Evolutionary conservation across 2,888 invertebrate genomes (phyloP).

Genomic region (Campoplex nolae): DNA sequence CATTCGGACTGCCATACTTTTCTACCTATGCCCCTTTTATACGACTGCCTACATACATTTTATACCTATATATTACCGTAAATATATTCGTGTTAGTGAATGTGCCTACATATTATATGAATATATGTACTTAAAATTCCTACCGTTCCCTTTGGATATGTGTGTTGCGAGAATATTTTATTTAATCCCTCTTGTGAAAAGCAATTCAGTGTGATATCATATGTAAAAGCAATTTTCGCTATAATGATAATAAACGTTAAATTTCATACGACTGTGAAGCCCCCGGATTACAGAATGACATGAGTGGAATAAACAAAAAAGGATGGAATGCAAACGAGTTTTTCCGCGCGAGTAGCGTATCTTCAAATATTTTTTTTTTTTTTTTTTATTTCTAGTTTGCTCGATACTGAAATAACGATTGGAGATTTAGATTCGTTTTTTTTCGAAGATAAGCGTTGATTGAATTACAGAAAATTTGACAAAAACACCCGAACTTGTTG

Average conservation of each 20-base stretch:
- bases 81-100: conserved; percentile 5
- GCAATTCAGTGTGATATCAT: conserved; percentile 36
- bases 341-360: neutral
- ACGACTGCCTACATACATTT: neutral
- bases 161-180: conserved; percentile 58
- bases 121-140: conserved; percentile 9
- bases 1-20: conserved; percentile 45
- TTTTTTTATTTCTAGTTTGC: neutral
- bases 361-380: neutral
- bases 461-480: neutral
- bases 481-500: neutral
- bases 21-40: neutral
- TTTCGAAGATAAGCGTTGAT: neutral
- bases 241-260: conserved; percentile 30
- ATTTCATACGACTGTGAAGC: neutral
- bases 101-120: neutral
- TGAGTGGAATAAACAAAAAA: conserved; percentile 1
- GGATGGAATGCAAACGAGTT: conserved; percentile 2
- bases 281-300: conserved; percentile 12
- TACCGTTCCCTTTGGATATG: conserved; percentile 18
- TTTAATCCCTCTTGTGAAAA: conserved; percentile 44
- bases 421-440: neutral
- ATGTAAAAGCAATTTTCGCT: conserved; percentile 30
- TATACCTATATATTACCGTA: neutral
- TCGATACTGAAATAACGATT: neutral